Evolutionary conservation across 2,113 vertebrate genomes (phyloP), one percentile per base, ranked within the genome.

Genomic region (Chamaea fasciata): DNA sequence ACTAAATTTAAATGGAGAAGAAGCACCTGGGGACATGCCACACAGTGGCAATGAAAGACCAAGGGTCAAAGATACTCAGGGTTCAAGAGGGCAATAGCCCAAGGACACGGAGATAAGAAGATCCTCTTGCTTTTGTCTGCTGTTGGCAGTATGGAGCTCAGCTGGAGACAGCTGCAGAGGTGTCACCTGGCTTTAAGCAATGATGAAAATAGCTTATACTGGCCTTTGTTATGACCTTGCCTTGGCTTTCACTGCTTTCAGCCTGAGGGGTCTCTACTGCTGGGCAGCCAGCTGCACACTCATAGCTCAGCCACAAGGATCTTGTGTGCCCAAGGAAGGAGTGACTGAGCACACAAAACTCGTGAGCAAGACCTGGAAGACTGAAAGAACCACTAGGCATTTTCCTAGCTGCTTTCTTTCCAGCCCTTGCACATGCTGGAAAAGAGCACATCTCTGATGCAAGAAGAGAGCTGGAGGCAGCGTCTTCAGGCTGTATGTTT

Each of bases 11-110:
- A 82, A 59, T 39, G 65, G 63, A 46, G n/a, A 80, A 80, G 59
- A 18, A 78, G 76, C 69, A 94, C 80, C 73, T 68, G 52, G 89
- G 76, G 56, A 75, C 64, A 46, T 33, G 80, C 95, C 96, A 96
- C 95, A 94, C 69, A 87, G 95, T 94, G 79, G 85, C 87, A 90
- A 74, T 49, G 82, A 83, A 83, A 90, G 75, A 74, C 47, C 82
- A 83, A 74, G 47, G 71, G 83, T 90, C 90, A 81, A 55, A 85
- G 52, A 75, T 42, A 53, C 35, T 64, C 71, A 52, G 46, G 41
- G 30, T 62, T 47, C 9, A 44, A 89, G 44, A 56, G n/a, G 64
- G 19, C 68, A 78, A 52, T 11, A 92, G 62, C 84, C 59, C 47
- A 70, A 87, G 81, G 87, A 75, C 17, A 4, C 35, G 75, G 44